Conservation (phyloP, 2,113 vertebrate species). For the Gasterosteus aculeatus region DNA sequence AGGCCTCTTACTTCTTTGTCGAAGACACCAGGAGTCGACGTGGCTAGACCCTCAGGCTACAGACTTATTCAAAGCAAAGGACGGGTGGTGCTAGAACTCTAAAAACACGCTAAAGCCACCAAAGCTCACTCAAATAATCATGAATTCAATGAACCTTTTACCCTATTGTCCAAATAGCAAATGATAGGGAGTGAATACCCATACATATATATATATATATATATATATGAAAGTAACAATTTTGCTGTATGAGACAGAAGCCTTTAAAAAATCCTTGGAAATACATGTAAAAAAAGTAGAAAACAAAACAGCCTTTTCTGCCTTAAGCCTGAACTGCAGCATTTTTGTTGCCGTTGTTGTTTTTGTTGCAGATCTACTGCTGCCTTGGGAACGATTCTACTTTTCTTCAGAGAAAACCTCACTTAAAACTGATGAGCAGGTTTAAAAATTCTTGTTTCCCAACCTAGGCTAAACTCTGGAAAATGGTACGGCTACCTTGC, state of each 20-base stretch:
- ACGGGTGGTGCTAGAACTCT: constrained; percentile 41
- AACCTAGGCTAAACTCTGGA: neutral
- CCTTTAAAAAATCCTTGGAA: neutral
- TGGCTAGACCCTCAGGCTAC: constrained; percentile 65
- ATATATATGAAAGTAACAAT: no score
- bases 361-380: constrained; percentile 2
- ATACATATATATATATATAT: neutral
- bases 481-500: neutral
- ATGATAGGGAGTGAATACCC: neutral
- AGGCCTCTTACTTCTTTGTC: constrained; percentile 38
- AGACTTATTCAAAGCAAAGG: constrained; percentile 45
- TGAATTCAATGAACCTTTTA: constrained; percentile 18
- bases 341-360: constrained; percentile 26
- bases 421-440: constrained; percentile 6
- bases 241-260: neutral
- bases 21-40: constrained; percentile 51
- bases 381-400: constrained; percentile 18
- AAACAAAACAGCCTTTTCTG: constrained; percentile 34
- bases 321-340: constrained; percentile 8
- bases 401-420: neutral
- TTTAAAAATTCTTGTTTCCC: constrained; percentile 19
- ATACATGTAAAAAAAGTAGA: neutral
- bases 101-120: constrained; percentile 26
- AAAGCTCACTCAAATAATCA: constrained; percentile 5
- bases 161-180: neutral